Percentiles rank a stretch among this genome's conserved stretches.
Conservation (phyloP, 2,888 invertebrate species). For the Thecocarcelia acutangulata region DNA sequence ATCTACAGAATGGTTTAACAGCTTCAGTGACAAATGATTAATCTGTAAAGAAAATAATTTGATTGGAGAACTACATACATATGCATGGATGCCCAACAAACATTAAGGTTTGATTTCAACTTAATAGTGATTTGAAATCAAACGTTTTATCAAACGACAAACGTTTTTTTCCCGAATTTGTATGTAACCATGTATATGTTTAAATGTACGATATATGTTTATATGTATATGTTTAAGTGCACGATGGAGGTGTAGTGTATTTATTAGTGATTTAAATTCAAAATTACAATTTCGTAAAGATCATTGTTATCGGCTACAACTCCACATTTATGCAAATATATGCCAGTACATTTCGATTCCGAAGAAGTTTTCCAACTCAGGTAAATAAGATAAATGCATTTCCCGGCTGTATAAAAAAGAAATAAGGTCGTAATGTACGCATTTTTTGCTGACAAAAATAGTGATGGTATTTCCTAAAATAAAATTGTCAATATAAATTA, state of each 20-base stretch:
- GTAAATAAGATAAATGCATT: slow-evolving; percentile 80
- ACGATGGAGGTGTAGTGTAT: too few relatives aligned
- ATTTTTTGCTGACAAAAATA: slow-evolving; percentile 80
- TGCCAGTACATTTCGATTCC: slow-evolving; percentile 80
- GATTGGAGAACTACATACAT: not conserved
- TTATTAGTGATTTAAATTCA: too few relatives aligned
- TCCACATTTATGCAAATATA: slow-evolving; percentile 80
- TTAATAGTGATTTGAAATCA: too few relatives aligned
- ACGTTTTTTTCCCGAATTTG: too few relatives aligned
- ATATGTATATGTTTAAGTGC: too few relatives aligned
- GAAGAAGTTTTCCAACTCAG: slow-evolving; percentile 81
- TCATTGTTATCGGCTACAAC: slow-evolving; percentile 80
- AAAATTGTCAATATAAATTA: not conserved
- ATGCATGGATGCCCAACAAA: too few relatives aligned
- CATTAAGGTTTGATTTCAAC: too few relatives aligned
- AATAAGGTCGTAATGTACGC: slow-evolving; percentile 76
- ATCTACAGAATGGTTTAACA: slow-evolving; percentile 80
- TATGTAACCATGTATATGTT: too few relatives aligned
- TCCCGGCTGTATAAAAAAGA: slow-evolving; percentile 78
- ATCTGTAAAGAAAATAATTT: slow-evolving; percentile 70
- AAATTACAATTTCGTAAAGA: slow-evolving; percentile 79
- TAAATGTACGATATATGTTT: too few relatives aligned
- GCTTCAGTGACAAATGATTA: slow-evolving; percentile 81
- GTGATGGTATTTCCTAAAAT: slow-evolving; percentile 76
- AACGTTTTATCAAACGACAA: too few relatives aligned